Base-by-base conservation (phyloP, 2,888 invertebrate genomes). In the Rhamphomyia laevipes region DNA sequence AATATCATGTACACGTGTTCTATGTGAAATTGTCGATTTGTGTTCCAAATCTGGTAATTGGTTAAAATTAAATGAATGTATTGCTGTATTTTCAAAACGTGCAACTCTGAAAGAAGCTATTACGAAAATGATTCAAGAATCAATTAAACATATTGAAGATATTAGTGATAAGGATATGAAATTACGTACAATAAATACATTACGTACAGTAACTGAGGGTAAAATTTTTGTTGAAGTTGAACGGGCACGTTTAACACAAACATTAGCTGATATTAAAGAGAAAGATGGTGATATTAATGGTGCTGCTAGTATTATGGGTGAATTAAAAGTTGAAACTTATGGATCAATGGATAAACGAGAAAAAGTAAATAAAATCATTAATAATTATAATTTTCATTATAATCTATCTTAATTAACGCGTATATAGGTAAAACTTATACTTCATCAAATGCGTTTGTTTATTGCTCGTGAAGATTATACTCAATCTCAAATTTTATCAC, bases 141-240 rank as follows among this genome's bases (percentile, higher is more conserved):
- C 38, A 10, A 89, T 82, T 64, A 79, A 78, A 44, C 92, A 88
- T 63, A 85, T 94, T 6, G 89, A 92, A 60, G 79, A 86, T 67
- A 85, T 87, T 33, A 86, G 88, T 0, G 83, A 86, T 59, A 84
- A 86, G 64, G 88, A 88, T 56, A 81, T 81, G 0, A 86, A 85
- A 73, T 78, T 93, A 47, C 88, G 91, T 63, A 75, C 95, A 2
- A 94, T 96, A 63, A 93, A 93, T 65, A 92, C 94, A 1, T 71
- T 96, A 31, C 77, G 89, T 56, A 78, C 82, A 15, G 93, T 95
- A 13, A 94, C 94, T 0, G 92, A 92, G 64, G 95, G 95, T 57
- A 95, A 95, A 81, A 94, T 96, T 54, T 95, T 95, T 66, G 94
- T 96, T 17, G 95, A 96, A 75, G 92, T 93, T 2, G 95, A 96